Evolutionary conservation across 2,888 invertebrate species (phyloP).

Genomic region (Noctua comes): DNA sequence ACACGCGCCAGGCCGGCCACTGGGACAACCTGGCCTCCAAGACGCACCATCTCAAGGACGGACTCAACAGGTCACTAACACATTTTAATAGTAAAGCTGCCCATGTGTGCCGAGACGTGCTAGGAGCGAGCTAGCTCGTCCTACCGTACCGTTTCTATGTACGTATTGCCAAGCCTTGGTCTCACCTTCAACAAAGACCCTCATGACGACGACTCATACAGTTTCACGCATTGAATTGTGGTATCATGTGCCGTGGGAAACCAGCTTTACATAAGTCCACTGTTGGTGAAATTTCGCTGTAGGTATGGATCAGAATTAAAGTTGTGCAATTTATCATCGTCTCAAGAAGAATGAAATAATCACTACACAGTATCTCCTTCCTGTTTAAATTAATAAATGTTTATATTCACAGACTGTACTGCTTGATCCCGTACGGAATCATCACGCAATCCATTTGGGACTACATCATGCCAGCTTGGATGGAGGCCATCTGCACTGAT

Average conservation of each 20-base stretch:
- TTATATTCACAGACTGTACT: slow-evolving; percentile 92
- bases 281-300: too few relatives aligned
- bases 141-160: too few relatives aligned
- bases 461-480: slow-evolving; percentile 99
- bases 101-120: neutral
- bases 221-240: too few relatives aligned
- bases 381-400: neutral
- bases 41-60: slow-evolving; percentile 98
- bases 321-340: neutral
- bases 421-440: slow-evolving; percentile 99
- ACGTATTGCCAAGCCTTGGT: neutral
- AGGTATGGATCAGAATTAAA: too few relatives aligned
- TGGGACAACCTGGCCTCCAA: slow-evolving; percentile 97
- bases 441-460: slow-evolving; percentile 99
- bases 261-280: too few relatives aligned
- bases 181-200: neutral
- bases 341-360: too few relatives aligned
- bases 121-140: too few relatives aligned
- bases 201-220: neutral
- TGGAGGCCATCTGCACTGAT: slow-evolving; percentile 98
- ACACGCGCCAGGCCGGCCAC: slow-evolving; percentile 98
- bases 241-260: too few relatives aligned
- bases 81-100: too few relatives aligned
- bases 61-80: slow-evolving; percentile 91
- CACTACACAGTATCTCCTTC: too few relatives aligned